phyloP scores from a whole-genome alignment of 2,113 vertebrate species.

The Sphyrna mokarran region DNA sequence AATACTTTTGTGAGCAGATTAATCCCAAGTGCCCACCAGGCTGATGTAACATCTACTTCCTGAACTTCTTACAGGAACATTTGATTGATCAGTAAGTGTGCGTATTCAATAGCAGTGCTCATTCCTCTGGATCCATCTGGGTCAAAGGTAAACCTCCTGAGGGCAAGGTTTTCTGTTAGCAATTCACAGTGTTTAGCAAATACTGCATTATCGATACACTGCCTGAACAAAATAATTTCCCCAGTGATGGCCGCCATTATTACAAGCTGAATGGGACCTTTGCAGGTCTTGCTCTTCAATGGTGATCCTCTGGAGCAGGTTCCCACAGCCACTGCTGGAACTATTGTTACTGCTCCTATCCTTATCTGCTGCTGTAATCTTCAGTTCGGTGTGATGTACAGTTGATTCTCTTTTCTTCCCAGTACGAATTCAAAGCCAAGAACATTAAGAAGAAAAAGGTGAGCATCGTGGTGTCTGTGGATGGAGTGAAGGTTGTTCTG shows the following conservation, averaged over 20 bases:
- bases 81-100: neutral
- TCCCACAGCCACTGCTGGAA: neutral
- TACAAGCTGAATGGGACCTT: slow-evolving; percentile 3
- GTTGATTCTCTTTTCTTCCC: slow-evolving; percentile 38
- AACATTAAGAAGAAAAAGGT: slow-evolving; percentile 85
- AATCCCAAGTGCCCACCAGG: neutral
- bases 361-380: neutral
- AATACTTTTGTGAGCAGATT: neutral
- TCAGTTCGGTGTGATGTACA: neutral
- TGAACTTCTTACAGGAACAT: neutral
- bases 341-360: neutral
- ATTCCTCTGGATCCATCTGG: neutral
- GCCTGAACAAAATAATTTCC: neutral
- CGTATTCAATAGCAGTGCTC: neutral
- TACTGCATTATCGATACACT: neutral
- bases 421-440: slow-evolving; percentile 90
- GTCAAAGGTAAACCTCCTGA: neutral
- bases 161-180: neutral
- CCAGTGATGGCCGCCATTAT: neutral
- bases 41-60: neutral
- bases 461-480: slow-evolving; percentile 75
- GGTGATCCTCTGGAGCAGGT: neutral
- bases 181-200: neutral
- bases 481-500: slow-evolving; percentile 66
- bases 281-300: neutral